Conservation (phyloP, 2,888 invertebrate species). For the Malacosoma neustria region DNA sequence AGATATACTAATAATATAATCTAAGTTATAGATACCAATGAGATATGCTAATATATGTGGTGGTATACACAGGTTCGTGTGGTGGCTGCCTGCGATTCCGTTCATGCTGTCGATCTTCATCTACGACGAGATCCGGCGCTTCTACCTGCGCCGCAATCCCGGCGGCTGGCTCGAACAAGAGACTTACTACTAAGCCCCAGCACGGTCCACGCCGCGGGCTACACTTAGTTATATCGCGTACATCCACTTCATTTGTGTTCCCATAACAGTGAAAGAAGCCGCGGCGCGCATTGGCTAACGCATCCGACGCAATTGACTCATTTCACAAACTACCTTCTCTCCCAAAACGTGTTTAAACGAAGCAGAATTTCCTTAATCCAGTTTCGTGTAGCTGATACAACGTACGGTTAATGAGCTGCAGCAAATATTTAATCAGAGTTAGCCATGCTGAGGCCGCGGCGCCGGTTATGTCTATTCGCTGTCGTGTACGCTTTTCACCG, state of each 20-base stretch:
- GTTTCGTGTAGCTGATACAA: no score
- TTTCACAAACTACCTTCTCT: no score
- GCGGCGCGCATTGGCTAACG: no score
- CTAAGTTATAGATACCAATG: no score
- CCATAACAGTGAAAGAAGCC: no score
- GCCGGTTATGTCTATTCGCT: slow-evolving; percentile 56
- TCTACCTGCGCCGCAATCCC: slow-evolving; percentile 97
- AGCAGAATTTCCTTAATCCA: no score
- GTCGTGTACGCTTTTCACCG: slow-evolving; percentile 67
- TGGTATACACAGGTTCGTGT: slow-evolving; percentile 84
- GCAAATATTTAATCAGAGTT: no score
- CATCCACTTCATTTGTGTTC: slow-evolving; percentile 63
- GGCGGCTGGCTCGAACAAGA: slow-evolving; percentile 99
- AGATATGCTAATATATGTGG: no score
- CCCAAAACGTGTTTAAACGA: no score
- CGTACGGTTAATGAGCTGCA: no score
- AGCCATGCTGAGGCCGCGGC: slow-evolving; percentile 56
- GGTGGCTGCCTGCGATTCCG: slow-evolving; percentile 99
- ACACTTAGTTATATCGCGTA: slow-evolving; percentile 57
- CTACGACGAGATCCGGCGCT: slow-evolving; percentile 98
- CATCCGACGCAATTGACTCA: no score
- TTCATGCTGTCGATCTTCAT: slow-evolving; percentile 99
- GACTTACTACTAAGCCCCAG: slow-evolving; percentile 92
- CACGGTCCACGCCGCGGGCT: slow-evolving; percentile 51
- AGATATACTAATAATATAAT: no score